Evolutionary conservation across 2,797 vertebrate genomes (phyloP).

Genomic region (Nyctalus aviator): DNA sequence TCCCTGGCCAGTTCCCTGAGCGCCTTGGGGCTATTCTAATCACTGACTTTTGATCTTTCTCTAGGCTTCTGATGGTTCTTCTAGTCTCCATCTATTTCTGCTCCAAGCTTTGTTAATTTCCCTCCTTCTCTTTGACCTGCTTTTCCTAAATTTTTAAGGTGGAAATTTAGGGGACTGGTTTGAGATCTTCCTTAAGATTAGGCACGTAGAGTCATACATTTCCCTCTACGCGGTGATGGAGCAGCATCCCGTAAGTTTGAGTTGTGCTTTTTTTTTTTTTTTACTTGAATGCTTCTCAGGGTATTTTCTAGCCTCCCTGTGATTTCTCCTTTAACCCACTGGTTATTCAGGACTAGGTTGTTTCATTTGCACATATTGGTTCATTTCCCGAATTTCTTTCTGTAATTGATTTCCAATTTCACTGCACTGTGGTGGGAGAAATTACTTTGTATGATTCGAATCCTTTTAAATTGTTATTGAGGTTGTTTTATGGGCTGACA

Average conservation of each 20-base stretch:
- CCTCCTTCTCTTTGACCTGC: neutral
- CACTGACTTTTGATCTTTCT: neutral
- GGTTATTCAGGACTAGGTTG: neutral
- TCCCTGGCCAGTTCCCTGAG: neutral
- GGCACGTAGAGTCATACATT: neutral
- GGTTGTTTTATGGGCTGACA: neutral
- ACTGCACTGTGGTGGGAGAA: neutral
- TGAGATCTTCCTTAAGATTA: constrained; percentile 45
- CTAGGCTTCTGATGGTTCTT: neutral
- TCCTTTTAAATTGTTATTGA: neutral
- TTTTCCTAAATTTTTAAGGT: constrained; percentile 56
- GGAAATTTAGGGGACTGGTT: neutral
- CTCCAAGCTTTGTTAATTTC: constrained; percentile 32
- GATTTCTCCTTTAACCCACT: constrained; percentile 6
- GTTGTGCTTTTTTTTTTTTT: neutral
- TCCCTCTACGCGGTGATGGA: neutral
- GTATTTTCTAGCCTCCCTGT: constrained; percentile 39
- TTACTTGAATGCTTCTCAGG: constrained; percentile 5
- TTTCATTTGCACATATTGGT: constrained; percentile 45
- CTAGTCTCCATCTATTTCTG: constrained; percentile 11
- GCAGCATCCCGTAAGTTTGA: neutral
- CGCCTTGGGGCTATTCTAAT: neutral
- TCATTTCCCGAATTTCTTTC: constrained; percentile 17
- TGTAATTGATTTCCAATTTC: neutral
- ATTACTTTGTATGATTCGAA: neutral